phyloP scores from a whole-genome alignment of 2,797 vertebrate species.

The Takifugu ocellatus region DNA sequence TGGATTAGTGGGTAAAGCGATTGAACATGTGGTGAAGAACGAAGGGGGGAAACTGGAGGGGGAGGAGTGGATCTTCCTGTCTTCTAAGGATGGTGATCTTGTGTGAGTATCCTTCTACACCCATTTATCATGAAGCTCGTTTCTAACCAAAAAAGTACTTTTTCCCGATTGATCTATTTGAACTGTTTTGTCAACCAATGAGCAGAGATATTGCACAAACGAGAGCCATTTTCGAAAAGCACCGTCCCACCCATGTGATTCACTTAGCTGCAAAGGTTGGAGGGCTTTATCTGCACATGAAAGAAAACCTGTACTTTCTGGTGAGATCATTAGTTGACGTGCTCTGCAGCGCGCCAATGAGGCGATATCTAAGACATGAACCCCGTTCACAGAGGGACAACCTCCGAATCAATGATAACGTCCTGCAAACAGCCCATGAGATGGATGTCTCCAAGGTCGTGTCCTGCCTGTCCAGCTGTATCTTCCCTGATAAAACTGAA shows the following conservation, averaged over 20 bases:
- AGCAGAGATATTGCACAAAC: conserved; percentile 64
- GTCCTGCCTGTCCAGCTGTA: conserved; percentile 89
- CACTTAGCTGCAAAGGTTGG: conserved; percentile 89
- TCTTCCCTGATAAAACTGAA: conserved; percentile 87
- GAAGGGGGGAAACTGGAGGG: conserved; percentile 64
- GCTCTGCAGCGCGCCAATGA: not conserved
- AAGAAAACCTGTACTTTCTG: conserved; percentile 86
- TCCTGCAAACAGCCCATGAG: conserved; percentile 81
- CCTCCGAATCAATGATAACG: conserved; percentile 85
- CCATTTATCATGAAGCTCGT: no score
- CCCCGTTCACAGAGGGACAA: conserved; percentile 78
- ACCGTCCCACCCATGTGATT: conserved; percentile 84
- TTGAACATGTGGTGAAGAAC: conserved; percentile 72
- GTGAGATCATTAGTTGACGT: conserved; percentile 55
- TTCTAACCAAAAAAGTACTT: not conserved
- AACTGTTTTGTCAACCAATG: not conserved
- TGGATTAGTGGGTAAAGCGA: conserved; percentile 79
- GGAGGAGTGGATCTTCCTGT: conserved; percentile 82
- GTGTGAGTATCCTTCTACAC: conserved; percentile 11
- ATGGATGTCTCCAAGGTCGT: conserved; percentile 78
- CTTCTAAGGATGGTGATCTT: conserved; percentile 77
- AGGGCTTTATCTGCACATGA: conserved; percentile 85
- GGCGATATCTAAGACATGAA: not conserved
- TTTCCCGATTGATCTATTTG: not conserved
- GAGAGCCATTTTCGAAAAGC: conserved; percentile 77